Conservation (phyloP, 2,113 vertebrate genomes). For the Cyanoliseus patagonus region DNA sequence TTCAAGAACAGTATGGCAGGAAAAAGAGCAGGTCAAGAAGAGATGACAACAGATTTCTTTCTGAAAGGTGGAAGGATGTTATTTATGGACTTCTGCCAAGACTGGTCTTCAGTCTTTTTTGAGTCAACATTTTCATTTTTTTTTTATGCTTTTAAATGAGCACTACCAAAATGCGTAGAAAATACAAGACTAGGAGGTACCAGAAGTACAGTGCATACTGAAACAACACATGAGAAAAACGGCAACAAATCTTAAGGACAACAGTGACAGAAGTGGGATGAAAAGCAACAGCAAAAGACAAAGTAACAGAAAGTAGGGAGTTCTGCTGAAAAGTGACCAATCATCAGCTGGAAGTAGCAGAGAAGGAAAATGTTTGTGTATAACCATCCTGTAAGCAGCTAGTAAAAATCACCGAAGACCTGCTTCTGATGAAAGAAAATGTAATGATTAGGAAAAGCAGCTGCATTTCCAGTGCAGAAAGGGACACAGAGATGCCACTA, state of each 20-base stretch:
- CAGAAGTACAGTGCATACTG: background rate
- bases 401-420: background rate
- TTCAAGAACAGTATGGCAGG: background rate
- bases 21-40: constrained; percentile 4
- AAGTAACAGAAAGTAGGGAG: background rate
- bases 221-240: background rate
- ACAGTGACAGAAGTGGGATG: background rate
- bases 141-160: background rate
- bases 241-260: background rate
- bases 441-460: background rate
- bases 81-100: background rate
- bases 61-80: constrained; percentile 38
- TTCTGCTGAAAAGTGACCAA: background rate
- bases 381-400: background rate
- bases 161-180: background rate
- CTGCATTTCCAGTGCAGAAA: background rate
- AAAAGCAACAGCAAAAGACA: background rate
- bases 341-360: background rate
- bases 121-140: background rate
- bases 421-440: background rate
- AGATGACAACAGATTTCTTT: constrained; percentile 26
- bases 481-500: background rate
- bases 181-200: background rate
- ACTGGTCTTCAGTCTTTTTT: background rate
- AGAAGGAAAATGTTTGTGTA: background rate